Base-by-base conservation (phyloP, 2,888 invertebrate species). In the Aspidapion aeneum region DNA sequence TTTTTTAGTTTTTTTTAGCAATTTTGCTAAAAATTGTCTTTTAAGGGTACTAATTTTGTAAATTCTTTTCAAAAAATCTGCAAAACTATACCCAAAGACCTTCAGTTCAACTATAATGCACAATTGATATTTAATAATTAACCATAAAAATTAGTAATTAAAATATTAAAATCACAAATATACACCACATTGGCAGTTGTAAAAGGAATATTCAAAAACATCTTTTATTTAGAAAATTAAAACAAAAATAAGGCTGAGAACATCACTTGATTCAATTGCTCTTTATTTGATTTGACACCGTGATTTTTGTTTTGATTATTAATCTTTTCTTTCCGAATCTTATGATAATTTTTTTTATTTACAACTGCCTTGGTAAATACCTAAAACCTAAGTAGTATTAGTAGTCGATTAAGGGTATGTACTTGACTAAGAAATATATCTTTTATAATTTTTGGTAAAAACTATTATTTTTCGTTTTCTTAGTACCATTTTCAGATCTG, bases 101-200 rank as follows among this genome's bases (percentile, higher is more conserved):
- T 62, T 63, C 61, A 49, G 51, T 61, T 57, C 65, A 65, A 66
- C 35, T 69, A 71, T 77, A 77, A 76, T 77, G 77, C 76, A 76
- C 75, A 75, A 75, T 73, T 72, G 74, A 74, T 74, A 73, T 69
- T 71, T 68, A 68, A 67, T 67, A 68, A 70, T 69, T 7, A 35
- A 35, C 5, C 12, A n/a, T n/a, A n/a, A 35, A 70, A 74, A 73
- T 76, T 73, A 75, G 72, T 75, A 75, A 74, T 73, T 74, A 77
- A 35, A 35, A 77, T 77, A 74, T 73, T 74, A 77, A 35, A 35
- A 77, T 77, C 78, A 78, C 76, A 77, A 35, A 35, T 35, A n/a
- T n/a, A 75, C 75, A 72, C 72, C 72, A 74, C 61, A 48, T 60
- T 66, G 66, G 64, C 64, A 66, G 64, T 58, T 50, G 64, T 59